phyloP scores from a whole-genome alignment of 2,888 invertebrate genomes.

The Alsophila aescularia region DNA sequence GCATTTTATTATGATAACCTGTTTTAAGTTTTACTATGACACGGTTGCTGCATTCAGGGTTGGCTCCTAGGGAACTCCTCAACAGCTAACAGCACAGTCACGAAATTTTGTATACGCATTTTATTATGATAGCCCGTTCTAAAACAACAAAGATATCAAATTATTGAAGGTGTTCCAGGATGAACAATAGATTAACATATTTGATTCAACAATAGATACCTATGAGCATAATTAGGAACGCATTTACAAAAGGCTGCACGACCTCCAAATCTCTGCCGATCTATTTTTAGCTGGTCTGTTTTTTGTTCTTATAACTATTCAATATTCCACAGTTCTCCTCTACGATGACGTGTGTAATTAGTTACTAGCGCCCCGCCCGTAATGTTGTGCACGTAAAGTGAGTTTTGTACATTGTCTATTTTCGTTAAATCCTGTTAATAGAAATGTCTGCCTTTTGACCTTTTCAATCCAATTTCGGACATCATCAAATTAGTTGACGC shows the following conservation, averaged over 20 bases:
- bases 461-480: constrained; percentile 39
- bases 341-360: constrained; percentile 62
- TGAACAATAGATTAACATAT: too few species aligned
- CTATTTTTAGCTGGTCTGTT: constrained; percentile 33
- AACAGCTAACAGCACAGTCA: too few species aligned
- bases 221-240: not conserved
- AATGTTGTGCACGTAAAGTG: constrained; percentile 46
- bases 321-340: constrained; percentile 40
- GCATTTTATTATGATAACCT: too few species aligned
- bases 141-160: too few species aligned
- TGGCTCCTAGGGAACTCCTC: too few species aligned
- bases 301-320: constrained; percentile 35
- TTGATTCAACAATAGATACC: not conserved
- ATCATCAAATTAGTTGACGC: constrained; percentile 39
- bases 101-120: too few species aligned
- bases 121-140: too few species aligned
- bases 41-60: too few species aligned
- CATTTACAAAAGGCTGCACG: constrained; percentile 13
- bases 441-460: constrained; percentile 41
- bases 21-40: too few species aligned
- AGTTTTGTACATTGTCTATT: constrained; percentile 52
- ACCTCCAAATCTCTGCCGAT: constrained; percentile 24
- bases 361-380: constrained; percentile 67
- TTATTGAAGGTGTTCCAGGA: too few species aligned
- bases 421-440: constrained; percentile 55